Base-by-base conservation (phyloP, 2,797 vertebrate species). In the Danio choprae region DNA sequence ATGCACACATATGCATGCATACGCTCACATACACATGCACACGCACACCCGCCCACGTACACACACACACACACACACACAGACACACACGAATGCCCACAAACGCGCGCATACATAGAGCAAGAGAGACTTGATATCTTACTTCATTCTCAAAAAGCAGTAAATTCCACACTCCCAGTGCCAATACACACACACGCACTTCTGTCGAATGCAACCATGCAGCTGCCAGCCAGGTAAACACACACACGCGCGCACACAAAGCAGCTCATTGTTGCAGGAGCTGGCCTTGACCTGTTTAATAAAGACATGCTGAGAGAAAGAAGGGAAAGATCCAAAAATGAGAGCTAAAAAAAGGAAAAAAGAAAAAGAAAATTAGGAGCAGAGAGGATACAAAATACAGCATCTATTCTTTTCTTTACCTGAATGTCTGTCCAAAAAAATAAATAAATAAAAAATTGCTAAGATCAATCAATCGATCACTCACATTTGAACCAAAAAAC, bases 241-340 rank as follows among this genome's bases (percentile, higher is more conserved):
- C 64, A 67, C 20, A 48, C 41, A 6, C 63, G 29, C n/a, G n/a
- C 29, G 29, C 74, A 78, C 81, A 86, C 76, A 87, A 84, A 74
- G 82, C 70, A 73, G 59, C 59, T 82, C 74, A 82, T 85, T 87
- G 86, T 87, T 87, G 67, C 20, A 51, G 18, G 43, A 72, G 69
- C 74, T 85, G 83, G 84, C 68, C 75, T 53, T 8, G n/a, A 46
- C 51, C 53, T 62, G 76, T 40, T 36, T 77, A 84, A 65, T 63
- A 60, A 76, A 55, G 38, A 63, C 29, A 38, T 22, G 58, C 8
- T 29, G 44, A 48, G 38, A 65, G n/a, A 77, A 36, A 41, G 62
- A 55, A 20, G 53, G 38, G 13, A 40, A 72, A 72, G 20, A 55
- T 1, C 4, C 18, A 38, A 56, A 58, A 72, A 72, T 20, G 51